Evolutionary conservation across 2,113 vertebrate species (phyloP).

Genomic region (Spea bombifrons): DNA sequence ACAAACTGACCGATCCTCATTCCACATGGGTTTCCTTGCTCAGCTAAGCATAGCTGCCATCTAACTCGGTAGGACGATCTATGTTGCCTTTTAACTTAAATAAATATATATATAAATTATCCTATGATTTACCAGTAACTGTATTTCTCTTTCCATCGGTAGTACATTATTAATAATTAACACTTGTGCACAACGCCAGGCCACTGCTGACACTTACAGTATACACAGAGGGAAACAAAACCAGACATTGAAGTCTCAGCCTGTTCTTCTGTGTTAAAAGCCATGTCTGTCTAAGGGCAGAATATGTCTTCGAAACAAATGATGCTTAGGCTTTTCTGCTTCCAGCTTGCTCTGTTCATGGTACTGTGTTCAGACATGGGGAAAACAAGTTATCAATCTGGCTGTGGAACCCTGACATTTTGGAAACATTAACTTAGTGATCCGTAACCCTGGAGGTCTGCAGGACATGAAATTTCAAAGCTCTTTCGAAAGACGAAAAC

Average conservation of each 20-base stretch:
- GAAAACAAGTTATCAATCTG: slow-evolving; percentile 49
- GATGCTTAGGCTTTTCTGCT: slow-evolving; percentile 34
- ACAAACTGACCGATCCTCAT: too few species aligned
- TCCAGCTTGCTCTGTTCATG: slow-evolving; percentile 34
- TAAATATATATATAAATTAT: too few species aligned
- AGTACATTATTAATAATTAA: not conserved
- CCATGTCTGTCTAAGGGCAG: slow-evolving; percentile 44
- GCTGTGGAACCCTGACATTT: slow-evolving; percentile 41
- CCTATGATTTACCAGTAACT: too few species aligned
- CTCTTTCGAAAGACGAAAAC: slow-evolving; percentile 23
- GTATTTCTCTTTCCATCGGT: too few species aligned
- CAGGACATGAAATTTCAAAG: slow-evolving; percentile 42
- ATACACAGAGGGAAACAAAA: slow-evolving; percentile 22
- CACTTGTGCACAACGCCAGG: not conserved
- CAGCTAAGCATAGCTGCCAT: too few species aligned
- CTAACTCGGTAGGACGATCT: too few species aligned
- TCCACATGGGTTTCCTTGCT: too few species aligned
- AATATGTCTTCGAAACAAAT: slow-evolving; percentile 45
- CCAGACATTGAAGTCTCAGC: slow-evolving; percentile 24
- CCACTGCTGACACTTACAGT: not conserved
- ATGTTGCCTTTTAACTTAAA: too few species aligned
- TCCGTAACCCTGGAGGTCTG: slow-evolving; percentile 46
- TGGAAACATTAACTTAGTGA: slow-evolving; percentile 49
- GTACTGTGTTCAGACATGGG: slow-evolving; percentile 44
- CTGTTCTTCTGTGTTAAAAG: slow-evolving; percentile 40